Percentiles rank a stretch among this genome's conserved stretches.
Conservation (phyloP, 2,888 invertebrate genomes). For the Drosophila pseudotakahashii region DNA sequence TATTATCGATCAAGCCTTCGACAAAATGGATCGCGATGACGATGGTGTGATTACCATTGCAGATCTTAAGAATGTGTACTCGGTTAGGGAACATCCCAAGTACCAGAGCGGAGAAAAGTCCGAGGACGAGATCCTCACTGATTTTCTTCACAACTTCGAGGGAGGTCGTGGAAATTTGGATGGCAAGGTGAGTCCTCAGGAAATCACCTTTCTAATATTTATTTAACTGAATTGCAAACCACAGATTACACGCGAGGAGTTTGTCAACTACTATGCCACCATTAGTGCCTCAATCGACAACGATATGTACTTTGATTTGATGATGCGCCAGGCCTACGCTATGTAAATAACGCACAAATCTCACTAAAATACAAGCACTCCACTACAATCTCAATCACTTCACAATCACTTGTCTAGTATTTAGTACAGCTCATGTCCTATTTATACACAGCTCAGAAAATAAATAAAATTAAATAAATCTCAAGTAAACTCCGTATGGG, state of each 20-base stretch:
- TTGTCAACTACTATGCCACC: conserved; percentile 96
- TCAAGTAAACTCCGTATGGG: conserved; percentile 14
- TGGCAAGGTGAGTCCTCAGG: conserved; percentile 87
- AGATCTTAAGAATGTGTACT: conserved; percentile 92
- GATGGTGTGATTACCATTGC: conserved; percentile 92
- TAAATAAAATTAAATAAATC: conserved; percentile 45
- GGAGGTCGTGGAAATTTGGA: conserved; percentile 87
- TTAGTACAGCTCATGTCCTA: conserved; percentile 51
- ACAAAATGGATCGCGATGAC: conserved; percentile 93
- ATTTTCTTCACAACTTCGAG: conserved; percentile 94
- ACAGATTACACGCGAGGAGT: conserved; percentile 96
- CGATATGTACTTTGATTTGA: conserved; percentile 96
- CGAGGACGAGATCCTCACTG: conserved; percentile 92
- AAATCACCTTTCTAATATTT: too few species aligned
- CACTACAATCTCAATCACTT: conserved; percentile 36
- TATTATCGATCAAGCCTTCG: conserved; percentile 92
- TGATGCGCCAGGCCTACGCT: conserved; percentile 97
- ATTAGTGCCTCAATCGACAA: conserved; percentile 97
- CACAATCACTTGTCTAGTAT: conserved; percentile 26
- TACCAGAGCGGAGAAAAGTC: conserved; percentile 94
- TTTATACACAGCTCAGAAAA: conserved; percentile 41
- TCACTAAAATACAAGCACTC: background rate
- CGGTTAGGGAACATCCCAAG: conserved; percentile 92
- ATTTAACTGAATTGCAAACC: too few species aligned
- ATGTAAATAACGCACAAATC: conserved; percentile 85